Base-by-base conservation (phyloP, 2,888 invertebrate species). In the Lasioglossum villosulum region DNA sequence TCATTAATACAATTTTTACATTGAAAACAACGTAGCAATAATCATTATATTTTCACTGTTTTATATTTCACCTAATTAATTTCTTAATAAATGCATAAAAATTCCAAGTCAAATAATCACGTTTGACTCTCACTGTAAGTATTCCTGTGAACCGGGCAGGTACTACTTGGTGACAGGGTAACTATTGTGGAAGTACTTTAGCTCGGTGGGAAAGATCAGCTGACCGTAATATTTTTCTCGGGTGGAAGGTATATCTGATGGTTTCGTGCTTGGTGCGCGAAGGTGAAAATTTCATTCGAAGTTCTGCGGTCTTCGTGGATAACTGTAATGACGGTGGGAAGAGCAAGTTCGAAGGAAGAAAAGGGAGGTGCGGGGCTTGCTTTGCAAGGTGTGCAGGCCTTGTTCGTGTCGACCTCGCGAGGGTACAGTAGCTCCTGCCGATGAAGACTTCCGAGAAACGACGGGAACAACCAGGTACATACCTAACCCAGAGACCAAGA, bases 381-480 rank as follows among this genome's bases (percentile, higher is more conserved):
- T 52, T 52, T 8, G 23, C 52, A 23, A 52, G 23, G 52, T 52
- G 52, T 52, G 52, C 52, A 52, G 37, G 27, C 71, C 83, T 77
- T 80, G 82, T 82, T 82, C 87, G 84, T 87, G 88, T 84, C 79
- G 80, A 70, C 52, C 68, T 76, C 72, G 52, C 75, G 81, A 66
- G 73, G 83, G 73, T 84, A 73, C 39, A 83, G 78, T 71, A 71
- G 83, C 78, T 83, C 30, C 59, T 30, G 78, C 84, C 88, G 82
- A 87, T 87, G 87, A 90, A 88, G 80, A 88, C 90, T 92, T 91
- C 86, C 83, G 83, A 88, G 87, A 88, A 89, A 86, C 85, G 52
- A 75, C 84, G 80, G 68, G 83, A 86, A 84, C 59, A 63, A 63
- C 59, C 59, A 16, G 59, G 59, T 63, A 63, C 59, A 63, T 63